These are phyloP conservation scores for Natator depressus DNA, from an alignment of 2,113 vertebrate genomes.

Conservation along the genomic window DNA sequence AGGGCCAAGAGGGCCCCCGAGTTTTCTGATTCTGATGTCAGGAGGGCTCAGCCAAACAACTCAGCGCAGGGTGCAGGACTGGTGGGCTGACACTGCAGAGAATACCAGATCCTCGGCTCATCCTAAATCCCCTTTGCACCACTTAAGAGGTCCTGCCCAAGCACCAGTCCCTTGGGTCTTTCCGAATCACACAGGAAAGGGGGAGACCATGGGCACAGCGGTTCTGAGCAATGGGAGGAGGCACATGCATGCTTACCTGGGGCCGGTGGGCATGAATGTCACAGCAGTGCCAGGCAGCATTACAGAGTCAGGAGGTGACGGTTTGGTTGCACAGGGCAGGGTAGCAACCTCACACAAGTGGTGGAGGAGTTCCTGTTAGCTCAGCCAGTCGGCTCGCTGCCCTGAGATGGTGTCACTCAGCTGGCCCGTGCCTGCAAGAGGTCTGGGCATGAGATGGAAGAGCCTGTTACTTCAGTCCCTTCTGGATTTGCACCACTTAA, in stretches of 20 bases:
- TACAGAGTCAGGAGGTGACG: neutral
- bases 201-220: neutral
- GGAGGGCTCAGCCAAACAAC: neutral
- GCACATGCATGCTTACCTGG: neutral
- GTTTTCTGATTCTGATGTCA: neutral
- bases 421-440: neutral
- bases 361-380: neutral
- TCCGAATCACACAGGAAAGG: neutral
- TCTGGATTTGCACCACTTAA: too few species aligned
- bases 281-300: neutral
- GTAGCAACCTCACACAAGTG: neutral
- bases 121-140: neutral
- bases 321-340: neutral
- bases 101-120: neutral
- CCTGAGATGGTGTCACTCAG: neutral
- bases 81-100: neutral
- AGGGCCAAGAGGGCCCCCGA: fast-evolving
- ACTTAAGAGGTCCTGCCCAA: neutral
- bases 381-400: neutral
- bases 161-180: neutral
- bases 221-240: neutral
- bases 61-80: neutral
- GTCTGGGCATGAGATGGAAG: neutral
- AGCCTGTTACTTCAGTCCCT: neutral
- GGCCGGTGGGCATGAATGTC: neutral